Evolutionary conservation across 2,888 invertebrate species (phyloP).

Genomic region (Agonopterix arenella): DNA sequence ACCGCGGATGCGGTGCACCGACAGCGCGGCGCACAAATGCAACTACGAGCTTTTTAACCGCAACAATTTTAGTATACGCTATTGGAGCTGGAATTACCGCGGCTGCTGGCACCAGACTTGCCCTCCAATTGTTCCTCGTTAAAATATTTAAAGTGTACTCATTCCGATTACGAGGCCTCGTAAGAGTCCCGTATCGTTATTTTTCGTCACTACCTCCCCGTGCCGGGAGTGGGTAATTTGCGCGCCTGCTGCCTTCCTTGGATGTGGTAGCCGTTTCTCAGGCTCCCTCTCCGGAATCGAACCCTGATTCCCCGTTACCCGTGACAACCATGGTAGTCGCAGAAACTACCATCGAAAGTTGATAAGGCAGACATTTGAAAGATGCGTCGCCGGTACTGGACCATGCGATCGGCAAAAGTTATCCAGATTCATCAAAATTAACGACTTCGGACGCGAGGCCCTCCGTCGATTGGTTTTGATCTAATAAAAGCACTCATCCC

Average conservation of each 20-base stretch:
- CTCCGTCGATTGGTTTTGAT: slow-evolving; percentile 61
- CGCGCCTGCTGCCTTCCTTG: slow-evolving; percentile 85
- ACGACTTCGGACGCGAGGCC: slow-evolving; percentile 46
- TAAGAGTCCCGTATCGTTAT: slow-evolving; percentile 79
- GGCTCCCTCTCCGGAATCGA: slow-evolving; percentile 78
- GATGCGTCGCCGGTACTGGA: slow-evolving; percentile 74
- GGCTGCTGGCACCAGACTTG: slow-evolving; percentile 82
- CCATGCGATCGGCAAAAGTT: slow-evolving; percentile 49
- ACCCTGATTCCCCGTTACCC: slow-evolving; percentile 86
- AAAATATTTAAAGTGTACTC: slow-evolving; percentile 70
- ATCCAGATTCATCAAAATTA: slow-evolving; percentile 63
- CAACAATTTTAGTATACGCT: slow-evolving; percentile 84
- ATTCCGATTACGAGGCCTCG: slow-evolving; percentile 76
- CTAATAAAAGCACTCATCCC: slow-evolving; percentile 54
- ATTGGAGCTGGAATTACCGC: slow-evolving; percentile 84
- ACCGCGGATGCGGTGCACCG: slow-evolving; percentile 59
- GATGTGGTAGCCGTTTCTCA: slow-evolving; percentile 80
- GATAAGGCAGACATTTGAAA: slow-evolving; percentile 83
- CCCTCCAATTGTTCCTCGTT: slow-evolving; percentile 80
- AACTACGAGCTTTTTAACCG: slow-evolving; percentile 80
- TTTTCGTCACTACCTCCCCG: slow-evolving; percentile 79
- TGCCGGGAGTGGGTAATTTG: slow-evolving; percentile 47
- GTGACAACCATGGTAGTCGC: slow-evolving; percentile 82
- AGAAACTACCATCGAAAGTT: slow-evolving; percentile 81
- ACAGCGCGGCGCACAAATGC: slow-evolving; percentile 65